These are phyloP conservation scores for Platanista minor DNA, from an alignment of 2,113 vertebrate genomes.

Conservation along the genomic window DNA sequence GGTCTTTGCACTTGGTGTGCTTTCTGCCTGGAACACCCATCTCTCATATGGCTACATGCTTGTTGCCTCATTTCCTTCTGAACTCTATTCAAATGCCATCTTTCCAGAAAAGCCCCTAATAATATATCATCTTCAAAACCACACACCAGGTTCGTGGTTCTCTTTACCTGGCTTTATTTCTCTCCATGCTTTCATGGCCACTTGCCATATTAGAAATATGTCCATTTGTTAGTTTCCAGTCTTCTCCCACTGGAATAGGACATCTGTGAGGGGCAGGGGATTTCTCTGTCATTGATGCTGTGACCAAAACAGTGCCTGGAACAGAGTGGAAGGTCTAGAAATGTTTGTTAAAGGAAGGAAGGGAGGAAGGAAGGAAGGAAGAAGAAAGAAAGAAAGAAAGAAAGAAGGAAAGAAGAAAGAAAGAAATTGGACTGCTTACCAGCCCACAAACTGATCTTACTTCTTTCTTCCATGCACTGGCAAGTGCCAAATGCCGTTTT, in stretches of 20 bases:
- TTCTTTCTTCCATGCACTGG: neutral
- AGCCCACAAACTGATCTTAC: neutral
- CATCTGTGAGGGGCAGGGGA: neutral
- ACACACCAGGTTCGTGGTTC: accelerated
- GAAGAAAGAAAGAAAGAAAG: neutral
- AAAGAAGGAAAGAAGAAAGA: accelerated
- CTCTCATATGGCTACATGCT: accelerated
- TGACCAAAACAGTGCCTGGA: too few species aligned
- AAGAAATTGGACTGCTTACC: neutral
- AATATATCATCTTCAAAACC: neutral
- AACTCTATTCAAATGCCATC: neutral
- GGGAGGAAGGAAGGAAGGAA: neutral
- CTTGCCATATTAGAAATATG: accelerated
- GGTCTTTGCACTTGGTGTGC: accelerated
- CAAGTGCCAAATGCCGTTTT: neutral
- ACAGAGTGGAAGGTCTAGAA: accelerated
- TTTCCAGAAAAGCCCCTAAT: neutral
- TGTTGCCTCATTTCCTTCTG: neutral
- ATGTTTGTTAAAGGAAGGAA: neutral
- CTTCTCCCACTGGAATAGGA: accelerated
- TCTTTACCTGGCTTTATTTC: too few species aligned
- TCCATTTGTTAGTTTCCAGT: accelerated
- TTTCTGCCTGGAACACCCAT: too few species aligned
- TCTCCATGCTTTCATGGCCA: neutral
- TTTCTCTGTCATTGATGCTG: neutral